Base-by-base conservation (phyloP, 1,140 invertebrate genomes). In the Palaemon carinicauda region DNA sequence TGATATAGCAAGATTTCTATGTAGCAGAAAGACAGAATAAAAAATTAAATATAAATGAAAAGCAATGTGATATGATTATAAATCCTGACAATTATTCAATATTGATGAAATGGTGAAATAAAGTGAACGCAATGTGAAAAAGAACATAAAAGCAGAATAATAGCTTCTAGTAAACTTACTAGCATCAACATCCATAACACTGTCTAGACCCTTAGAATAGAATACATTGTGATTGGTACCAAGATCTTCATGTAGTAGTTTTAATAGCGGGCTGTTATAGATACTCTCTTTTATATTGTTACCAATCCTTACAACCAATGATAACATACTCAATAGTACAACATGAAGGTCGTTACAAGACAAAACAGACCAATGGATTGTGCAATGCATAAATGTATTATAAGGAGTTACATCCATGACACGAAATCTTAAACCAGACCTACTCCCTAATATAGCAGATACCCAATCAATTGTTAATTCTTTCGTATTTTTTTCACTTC, bases 381-480 rank as follows among this genome's bases (percentile, higher is more conserved):
- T 65, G 54, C 54, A 60, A 80, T 80, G 54, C 53, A n/a, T n/a
- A n/a, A n/a, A 60, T 80, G 29, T 60, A 53, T 60, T 53, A 80
- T 65, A 53, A 80, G 10, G 54, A 15, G 24, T 21, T 65, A n/a
- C 51, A 3, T 53, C 51, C 53, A 60, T 10, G 29, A 53, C 3
- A 56, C n/a, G 79, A 31, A 14, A 12, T 80, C 54, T 15, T 9
- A 80, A 79, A 27, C 41, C 77, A 53, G 51, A 79, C 77, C 77
- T 81, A 9, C 54, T 3, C 41, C 79, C 56, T 69, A 81, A 65
- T 54, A 65, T 65, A 65, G 60, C 41, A 9, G 79, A 21, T 60
- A 24, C 79, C 79, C 79, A 54, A 69, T 81, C 79, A 65, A 29
- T 69, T 82, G 80, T 82, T 31, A 29, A 82, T n/a, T 60, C 80